phyloP scores from a whole-genome alignment of 2,797 vertebrate species.

The Poeciliopsis infans region DNA sequence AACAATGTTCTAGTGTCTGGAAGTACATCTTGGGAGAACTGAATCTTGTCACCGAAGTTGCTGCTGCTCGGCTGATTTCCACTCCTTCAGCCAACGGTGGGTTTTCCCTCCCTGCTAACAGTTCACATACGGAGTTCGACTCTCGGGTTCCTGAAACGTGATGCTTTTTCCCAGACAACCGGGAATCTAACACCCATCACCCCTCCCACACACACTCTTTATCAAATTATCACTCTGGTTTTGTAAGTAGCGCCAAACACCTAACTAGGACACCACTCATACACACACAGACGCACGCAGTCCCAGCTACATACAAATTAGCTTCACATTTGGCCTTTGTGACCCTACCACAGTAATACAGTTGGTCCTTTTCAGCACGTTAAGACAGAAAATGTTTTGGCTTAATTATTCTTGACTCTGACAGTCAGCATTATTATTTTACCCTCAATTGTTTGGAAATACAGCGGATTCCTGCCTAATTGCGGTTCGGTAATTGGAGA shows the following conservation, averaged over 20 bases:
- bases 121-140: slow-evolving; percentile 45
- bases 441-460: background rate
- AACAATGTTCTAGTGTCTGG: slow-evolving; percentile 25
- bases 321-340: slow-evolving; percentile 38
- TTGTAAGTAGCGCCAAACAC: slow-evolving; percentile 38
- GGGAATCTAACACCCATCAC: slow-evolving; percentile 64
- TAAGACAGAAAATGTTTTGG: slow-evolving; percentile 33
- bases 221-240: slow-evolving; percentile 51
- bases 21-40: slow-evolving; percentile 33
- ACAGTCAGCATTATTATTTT: slow-evolving; percentile 21
- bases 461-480: background rate
- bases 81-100: slow-evolving; percentile 44
- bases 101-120: slow-evolving; percentile 46
- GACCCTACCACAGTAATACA: slow-evolving; percentile 24
- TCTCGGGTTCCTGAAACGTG: slow-evolving; percentile 64
- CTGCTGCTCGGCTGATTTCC: slow-evolving; percentile 19
- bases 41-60: slow-evolving; percentile 35
- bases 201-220: slow-evolving; percentile 46
- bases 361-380: slow-evolving; percentile 46
- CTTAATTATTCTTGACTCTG: slow-evolving; percentile 34
- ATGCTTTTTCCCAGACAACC: slow-evolving; percentile 59
- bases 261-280: slow-evolving; percentile 5
- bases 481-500: background rate
- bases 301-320: slow-evolving; percentile 29
- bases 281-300: background rate